Conservation (phyloP, 1,140 invertebrate species). For the Centruroides vittatus region DNA sequence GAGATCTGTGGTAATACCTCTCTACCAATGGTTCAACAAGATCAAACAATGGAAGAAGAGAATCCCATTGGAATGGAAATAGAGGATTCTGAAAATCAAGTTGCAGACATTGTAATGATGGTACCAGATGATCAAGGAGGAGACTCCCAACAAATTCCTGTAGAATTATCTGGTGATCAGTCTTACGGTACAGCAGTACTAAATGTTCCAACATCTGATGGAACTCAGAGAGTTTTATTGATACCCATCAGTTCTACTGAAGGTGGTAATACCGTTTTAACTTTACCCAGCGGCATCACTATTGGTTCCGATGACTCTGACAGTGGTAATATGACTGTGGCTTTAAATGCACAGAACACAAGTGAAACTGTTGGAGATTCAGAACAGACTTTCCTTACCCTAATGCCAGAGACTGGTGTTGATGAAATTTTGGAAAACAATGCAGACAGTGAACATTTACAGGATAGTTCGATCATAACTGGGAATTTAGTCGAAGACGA, state of each 20-base stretch:
- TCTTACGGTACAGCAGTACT: constrained; percentile 11
- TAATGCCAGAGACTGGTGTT: not conserved
- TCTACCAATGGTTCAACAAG: too few species aligned
- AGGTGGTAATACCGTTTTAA: constrained; percentile 10
- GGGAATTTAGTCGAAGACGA: not conserved
- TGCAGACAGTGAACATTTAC: not conserved
- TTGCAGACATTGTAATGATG: constrained; percentile 14
- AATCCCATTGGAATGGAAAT: too few species aligned
- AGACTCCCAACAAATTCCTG: constrained; percentile 2
- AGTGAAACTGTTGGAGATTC: not conserved
- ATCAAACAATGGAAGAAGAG: too few species aligned
- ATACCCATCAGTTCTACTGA: constrained; percentile 14
- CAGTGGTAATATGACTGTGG: constrained; percentile 11
- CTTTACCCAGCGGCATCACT: constrained; percentile 12
- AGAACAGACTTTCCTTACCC: not conserved
- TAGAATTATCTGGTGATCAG: constrained; percentile 11
- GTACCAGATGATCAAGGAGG: constrained; percentile 7
- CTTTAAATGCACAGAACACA: constrained; percentile 2
- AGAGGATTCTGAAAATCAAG: too few species aligned
- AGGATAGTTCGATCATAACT: not conserved
- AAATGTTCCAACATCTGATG: constrained; percentile 14
- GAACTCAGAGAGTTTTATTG: constrained; percentile 10
- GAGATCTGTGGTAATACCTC: too few species aligned
- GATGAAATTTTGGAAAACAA: not conserved
- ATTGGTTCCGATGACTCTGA: constrained; percentile 7